Percentiles rank a stretch among this genome's conserved stretches.
phyloP scores from a whole-genome alignment of 2,888 invertebrate genomes.

The Nyleta sp. region DNA sequence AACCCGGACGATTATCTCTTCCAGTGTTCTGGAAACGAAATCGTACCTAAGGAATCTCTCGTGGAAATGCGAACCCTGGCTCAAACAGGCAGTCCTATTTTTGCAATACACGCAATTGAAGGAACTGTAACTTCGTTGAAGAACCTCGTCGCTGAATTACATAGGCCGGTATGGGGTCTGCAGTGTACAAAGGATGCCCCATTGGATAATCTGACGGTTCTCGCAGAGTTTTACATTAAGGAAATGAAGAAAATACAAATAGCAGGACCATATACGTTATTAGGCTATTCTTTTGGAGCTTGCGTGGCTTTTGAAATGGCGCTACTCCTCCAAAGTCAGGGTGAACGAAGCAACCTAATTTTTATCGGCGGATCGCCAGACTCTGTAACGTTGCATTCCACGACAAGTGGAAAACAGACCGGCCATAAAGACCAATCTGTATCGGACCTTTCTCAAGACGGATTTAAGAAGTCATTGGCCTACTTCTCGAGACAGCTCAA shows the following conservation, averaged over 20 bases:
- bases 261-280: slow-evolving; percentile 92
- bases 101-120: slow-evolving; percentile 94
- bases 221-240: slow-evolving; percentile 89
- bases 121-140: slow-evolving; percentile 90
- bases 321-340: slow-evolving; percentile 88
- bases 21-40: slow-evolving; percentile 84
- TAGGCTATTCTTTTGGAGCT: slow-evolving; percentile 98
- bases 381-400: slow-evolving; percentile 90
- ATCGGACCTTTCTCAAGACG: neutral
- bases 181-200: slow-evolving; percentile 93
- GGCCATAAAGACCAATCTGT: neutral
- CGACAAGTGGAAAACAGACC: slow-evolving; percentile 69
- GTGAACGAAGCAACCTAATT: slow-evolving; percentile 86
- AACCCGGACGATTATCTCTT: slow-evolving; percentile 74
- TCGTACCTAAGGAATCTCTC: slow-evolving; percentile 90
- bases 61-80: slow-evolving; percentile 87
- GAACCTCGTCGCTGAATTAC: slow-evolving; percentile 88
- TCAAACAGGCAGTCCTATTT: slow-evolving; percentile 84
- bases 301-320: slow-evolving; percentile 98
- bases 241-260: slow-evolving; percentile 91
- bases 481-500: slow-evolving; percentile 83
- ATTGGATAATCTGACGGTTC: slow-evolving; percentile 86
- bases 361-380: slow-evolving; percentile 96
- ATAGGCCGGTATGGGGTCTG: slow-evolving; percentile 92
- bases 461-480: neutral